Evolutionary conservation across 64 coral and sea anemone genomes (phyloP).

Genomic region (Montipora capricornis): DNA sequence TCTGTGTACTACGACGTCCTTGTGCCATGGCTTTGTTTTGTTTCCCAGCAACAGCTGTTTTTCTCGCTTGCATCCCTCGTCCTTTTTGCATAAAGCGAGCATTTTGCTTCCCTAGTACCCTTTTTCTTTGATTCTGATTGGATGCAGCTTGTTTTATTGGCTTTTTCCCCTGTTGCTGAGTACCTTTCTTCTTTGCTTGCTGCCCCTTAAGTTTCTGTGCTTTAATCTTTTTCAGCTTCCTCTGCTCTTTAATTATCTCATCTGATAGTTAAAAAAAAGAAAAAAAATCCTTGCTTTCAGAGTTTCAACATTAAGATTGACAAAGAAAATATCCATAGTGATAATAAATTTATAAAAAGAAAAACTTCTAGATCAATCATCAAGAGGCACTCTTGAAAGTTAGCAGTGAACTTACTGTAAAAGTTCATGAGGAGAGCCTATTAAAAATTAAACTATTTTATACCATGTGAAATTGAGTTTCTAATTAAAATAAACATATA

Average conservation of each 20-base stretch:
- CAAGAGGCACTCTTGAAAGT: too few species aligned
- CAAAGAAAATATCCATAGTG: too few species aligned
- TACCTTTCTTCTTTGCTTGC: conserved; percentile 8
- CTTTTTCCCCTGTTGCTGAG: not conserved
- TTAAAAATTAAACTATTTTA: too few species aligned
- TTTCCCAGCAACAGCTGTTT: not conserved
- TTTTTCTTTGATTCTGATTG: conserved; percentile 7
- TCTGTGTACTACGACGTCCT: conserved; percentile 13
- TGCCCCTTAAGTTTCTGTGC: conserved; percentile 34
- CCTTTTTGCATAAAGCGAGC: not conserved
- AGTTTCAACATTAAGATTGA: too few species aligned
- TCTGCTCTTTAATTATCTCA: conserved; percentile 71
- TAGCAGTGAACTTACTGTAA: too few species aligned
- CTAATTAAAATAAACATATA: too few species aligned
- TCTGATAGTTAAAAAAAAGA: not conserved
- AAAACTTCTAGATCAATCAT: too few species aligned
- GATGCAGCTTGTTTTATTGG: not conserved
- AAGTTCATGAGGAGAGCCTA: too few species aligned
- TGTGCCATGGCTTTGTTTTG: conserved; percentile 4
- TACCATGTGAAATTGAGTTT: too few species aligned
- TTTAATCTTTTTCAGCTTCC: conserved; percentile 51
- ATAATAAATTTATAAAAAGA: too few species aligned
- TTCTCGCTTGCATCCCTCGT: not conserved
- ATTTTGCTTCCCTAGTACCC: not conserved
- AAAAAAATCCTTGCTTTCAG: not conserved